Evolutionary conservation across 2,113 vertebrate genomes (phyloP), one percentile per base, ranked within the genome.

Genomic region (Chauna torquata): DNA sequence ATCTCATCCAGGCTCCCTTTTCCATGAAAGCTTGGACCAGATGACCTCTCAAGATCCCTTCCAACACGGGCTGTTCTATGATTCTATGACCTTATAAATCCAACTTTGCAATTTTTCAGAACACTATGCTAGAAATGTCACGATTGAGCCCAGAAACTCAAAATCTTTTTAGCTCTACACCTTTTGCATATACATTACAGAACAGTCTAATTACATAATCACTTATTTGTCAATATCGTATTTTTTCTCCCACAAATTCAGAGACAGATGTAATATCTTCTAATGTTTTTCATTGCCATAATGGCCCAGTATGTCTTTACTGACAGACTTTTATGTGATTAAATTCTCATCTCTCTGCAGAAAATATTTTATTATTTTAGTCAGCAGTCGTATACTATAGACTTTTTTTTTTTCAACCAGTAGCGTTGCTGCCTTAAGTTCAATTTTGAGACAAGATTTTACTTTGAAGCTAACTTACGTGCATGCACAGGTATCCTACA

Each of bases 281-380:
- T 10, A 47, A n/a, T 89, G 92, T 92, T 87, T 94, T 91, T 87
- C 89, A 92, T 18, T 72, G 84, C 36, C 34, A 36, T 79, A 96
- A 91, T 38, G 45, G 61, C 32, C 57, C 34, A 62, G 32, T 79
- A 42, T 61, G 81, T 71, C 74, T 82, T 87, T 64, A 94, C 38
- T 57, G 59, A 88, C 72, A 94, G 85, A 94, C 49, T 82, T 68
- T 61, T 79, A 77, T 89, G n/a, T 49, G 44, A 87, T 92, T 91
- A 94, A 91, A 84, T 88, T 64, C 74, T 86, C 77, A 86, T 94
- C 28, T 84, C 88, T 91, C 77, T 74, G 81, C 61, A 78, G 69
- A 23, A 91, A 88, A 25, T 89, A 44, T 68, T 78, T 84, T 74
- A 94, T 91, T 95, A 75, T 93, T 93, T 95, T 82, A 86, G 52